These are phyloP conservation scores for Fragum whitleyi DNA, from an alignment of 2,888 invertebrate genomes.

Conservation along the genomic window DNA sequence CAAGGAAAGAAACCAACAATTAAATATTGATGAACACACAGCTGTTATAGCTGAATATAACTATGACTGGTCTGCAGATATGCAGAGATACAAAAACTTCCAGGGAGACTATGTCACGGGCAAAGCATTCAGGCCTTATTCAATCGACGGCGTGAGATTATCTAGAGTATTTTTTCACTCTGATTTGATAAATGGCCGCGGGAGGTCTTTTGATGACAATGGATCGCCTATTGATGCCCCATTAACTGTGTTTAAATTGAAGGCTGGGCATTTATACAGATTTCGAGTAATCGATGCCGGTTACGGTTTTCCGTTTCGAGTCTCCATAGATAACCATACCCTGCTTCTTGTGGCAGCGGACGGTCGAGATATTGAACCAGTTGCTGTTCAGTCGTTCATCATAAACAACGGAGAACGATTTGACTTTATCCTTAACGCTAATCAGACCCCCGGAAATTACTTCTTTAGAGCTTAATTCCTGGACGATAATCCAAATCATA, in stretches of 20 bases:
- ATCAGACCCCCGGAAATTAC: neutral
- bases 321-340: constrained; percentile 17
- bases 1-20: too few species aligned
- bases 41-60: constrained; percentile 13
- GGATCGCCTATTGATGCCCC: neutral
- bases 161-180: too few species aligned
- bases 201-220: neutral
- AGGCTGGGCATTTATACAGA: neutral
- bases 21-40: neutral
- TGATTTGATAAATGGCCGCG: neutral
- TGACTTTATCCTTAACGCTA: too few species aligned
- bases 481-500: too few species aligned
- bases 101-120: too few species aligned
- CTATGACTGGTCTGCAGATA: neutral
- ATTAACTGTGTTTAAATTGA: constrained; percentile 5
- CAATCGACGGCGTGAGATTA: too few species aligned
- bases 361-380: constrained; percentile 1
- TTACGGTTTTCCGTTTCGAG: constrained; percentile 11
- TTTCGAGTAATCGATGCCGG: constrained; percentile 16
- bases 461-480: constrained; percentile 5
- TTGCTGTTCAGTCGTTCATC: constrained; percentile 10
- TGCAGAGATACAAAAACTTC: too few species aligned
- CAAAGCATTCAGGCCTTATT: too few species aligned
- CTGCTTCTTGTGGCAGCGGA: constrained; percentile 12
- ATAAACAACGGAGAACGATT: too few species aligned